Evolutionary conservation across 2,888 invertebrate species (phyloP).

Genomic region (Formica aserva): DNA sequence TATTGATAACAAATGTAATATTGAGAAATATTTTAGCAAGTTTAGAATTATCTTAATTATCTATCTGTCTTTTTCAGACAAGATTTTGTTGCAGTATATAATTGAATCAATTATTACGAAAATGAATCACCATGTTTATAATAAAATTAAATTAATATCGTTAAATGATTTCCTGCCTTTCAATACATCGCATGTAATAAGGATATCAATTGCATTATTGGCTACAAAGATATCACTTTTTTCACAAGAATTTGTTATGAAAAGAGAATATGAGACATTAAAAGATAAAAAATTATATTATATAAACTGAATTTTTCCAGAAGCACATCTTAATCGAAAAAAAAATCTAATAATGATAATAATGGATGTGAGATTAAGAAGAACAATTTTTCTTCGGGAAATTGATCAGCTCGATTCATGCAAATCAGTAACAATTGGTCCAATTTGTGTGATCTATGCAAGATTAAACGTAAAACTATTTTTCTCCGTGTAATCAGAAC

Average conservation of each 20-base stretch:
- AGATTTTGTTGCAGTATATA: neutral
- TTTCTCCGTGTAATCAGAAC: constrained; percentile 3
- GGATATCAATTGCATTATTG: neutral
- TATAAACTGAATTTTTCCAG: neutral
- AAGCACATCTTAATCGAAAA: neutral
- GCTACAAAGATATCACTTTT: neutral
- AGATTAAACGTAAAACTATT: constrained; percentile 8
- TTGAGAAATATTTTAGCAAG: neutral
- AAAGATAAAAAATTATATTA: neutral
- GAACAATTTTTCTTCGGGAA: neutral
- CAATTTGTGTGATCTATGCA: neutral
- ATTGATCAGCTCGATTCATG: neutral
- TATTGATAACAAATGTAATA: neutral
- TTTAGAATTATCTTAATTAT: neutral
- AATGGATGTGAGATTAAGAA: neutral
- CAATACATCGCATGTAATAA: neutral
- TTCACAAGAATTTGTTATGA: neutral
- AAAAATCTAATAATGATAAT: neutral
- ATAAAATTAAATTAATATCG: neutral
- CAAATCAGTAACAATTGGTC: neutral
- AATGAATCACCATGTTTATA: neutral
- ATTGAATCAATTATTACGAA: neutral
- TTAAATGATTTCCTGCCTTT: neutral
- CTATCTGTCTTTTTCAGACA: neutral
- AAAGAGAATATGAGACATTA: neutral